A percentile compares a stretch with the other conserved stretches of the same genome.
phyloP scores from a whole-genome alignment of 92 coral and sea anemone species.

The Desmophyllum pertusum region DNA sequence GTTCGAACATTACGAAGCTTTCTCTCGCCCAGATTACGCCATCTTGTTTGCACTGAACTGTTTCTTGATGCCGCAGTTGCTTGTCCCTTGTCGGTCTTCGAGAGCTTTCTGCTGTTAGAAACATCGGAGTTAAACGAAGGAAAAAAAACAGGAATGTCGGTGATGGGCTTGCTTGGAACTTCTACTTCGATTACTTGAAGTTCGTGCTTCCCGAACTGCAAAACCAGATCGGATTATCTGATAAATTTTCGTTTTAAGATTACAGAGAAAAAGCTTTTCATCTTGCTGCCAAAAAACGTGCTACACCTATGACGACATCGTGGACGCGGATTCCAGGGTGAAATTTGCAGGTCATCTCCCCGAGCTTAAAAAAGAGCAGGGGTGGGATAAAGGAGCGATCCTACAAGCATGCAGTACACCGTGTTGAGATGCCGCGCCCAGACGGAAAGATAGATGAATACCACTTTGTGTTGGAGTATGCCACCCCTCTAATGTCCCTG shows the following conservation, averaged over 20 bases:
- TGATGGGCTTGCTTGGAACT: slow-evolving; percentile 96
- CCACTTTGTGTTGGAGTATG: slow-evolving; percentile 75
- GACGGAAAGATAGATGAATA: slow-evolving; percentile 41
- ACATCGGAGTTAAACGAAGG: slow-evolving; percentile 75
- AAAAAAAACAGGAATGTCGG: slow-evolving; percentile 82
- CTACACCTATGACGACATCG: slow-evolving; percentile 30
- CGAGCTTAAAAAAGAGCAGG: too few relatives aligned
- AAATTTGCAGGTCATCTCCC: slow-evolving; percentile 29
- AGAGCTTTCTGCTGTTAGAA: slow-evolving; percentile 70
- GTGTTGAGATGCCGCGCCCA: slow-evolving; percentile 42
- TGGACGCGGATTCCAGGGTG: slow-evolving; percentile 37
- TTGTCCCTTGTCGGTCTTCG: slow-evolving; percentile 71
- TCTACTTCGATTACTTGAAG: slow-evolving; percentile 83
- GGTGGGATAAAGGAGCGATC: slow-evolving; percentile 51
- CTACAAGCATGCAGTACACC: slow-evolving; percentile 59
- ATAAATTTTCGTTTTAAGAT: slow-evolving; percentile 35
- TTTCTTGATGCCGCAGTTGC: slow-evolving; percentile 61
- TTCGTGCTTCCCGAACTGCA: slow-evolving; percentile 74
- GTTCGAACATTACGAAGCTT: neutral
- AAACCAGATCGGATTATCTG: slow-evolving; percentile 47
- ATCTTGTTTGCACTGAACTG: slow-evolving; percentile 63
- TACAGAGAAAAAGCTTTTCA: slow-evolving; percentile 63
- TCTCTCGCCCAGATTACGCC: slow-evolving; percentile 34
- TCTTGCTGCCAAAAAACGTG: slow-evolving; percentile 78
- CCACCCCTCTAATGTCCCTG: slow-evolving; percentile 72